Base-by-base conservation (phyloP, 2,797 vertebrate species). In the Loriculus beryllinus region DNA sequence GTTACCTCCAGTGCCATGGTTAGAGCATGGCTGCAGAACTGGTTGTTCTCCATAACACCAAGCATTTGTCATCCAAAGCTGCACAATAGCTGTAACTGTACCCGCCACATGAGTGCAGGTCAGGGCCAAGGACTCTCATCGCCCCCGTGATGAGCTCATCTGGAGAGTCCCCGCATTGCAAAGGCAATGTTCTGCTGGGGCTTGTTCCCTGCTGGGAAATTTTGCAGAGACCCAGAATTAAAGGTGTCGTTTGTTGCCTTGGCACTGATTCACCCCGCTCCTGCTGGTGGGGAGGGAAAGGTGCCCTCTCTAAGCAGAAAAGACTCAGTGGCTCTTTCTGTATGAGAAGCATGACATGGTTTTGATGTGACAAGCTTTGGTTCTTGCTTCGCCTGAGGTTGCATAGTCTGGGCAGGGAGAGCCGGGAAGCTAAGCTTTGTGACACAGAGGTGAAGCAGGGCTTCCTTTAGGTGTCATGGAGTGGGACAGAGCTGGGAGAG, bases 191-290 rank as follows among this genome's bases (percentile, higher is more conserved):
- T 37, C 77, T 79, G 92, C 88, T 57, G 56, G 60, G 88, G 56
- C 91, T 87, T 94, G 91, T 89, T 87, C 42, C 59, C 42, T 62
- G 64, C 84, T 51, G 93, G 95, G 96, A 93, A 96, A 47, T 79
- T 49, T 56, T 87, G 79, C 20, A 49, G 90, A 80, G 95, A 21
- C 62, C 68, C 59, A 6, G 82, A 47, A 47, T 8, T 68, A 1
- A 47, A 69, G 57, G 69, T 86, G 89, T 56, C 2, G 8, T 79
- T 84, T 19, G 33, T 59, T 93, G 56, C 48, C 84, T 93, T 96
- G 88, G 92, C 67, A 7, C 56, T 2, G 80, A 7, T 48, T 78
- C 62, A 1, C 62, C 51, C 54, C 26, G 4, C 45, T 90, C 12
- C 31, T 91, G 52, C 88, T 90, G 88, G 48, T 3, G 65, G 20